Evolutionary conservation across 2,113 vertebrate species (phyloP).

Genomic region (Lepidothrix coronata): DNA sequence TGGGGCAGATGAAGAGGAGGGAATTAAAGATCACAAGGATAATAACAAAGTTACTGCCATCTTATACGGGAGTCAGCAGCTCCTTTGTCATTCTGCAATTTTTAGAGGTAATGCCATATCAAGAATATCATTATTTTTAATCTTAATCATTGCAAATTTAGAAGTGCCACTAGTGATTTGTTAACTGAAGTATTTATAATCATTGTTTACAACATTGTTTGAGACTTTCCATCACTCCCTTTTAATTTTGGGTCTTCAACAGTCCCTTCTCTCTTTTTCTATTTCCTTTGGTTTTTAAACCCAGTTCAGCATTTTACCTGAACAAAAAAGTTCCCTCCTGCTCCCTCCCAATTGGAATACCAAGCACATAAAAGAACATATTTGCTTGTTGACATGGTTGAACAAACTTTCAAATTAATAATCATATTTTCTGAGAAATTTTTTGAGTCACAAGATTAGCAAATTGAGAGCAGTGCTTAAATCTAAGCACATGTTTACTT

Average conservation of each 20-base stretch:
- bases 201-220: background rate
- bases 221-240: background rate
- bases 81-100: background rate
- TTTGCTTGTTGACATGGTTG: background rate
- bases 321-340: background rate
- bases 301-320: background rate
- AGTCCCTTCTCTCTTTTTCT: background rate
- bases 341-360: background rate
- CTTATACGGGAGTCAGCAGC: background rate
- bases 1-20: background rate
- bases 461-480: background rate
- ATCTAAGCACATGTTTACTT: background rate
- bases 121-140: background rate
- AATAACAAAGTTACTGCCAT: background rate
- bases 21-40: background rate
- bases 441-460: background rate
- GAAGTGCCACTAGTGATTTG: background rate
- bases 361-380: background rate
- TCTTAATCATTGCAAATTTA: background rate
- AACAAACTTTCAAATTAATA: background rate
- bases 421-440: background rate
- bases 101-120: accelerated
- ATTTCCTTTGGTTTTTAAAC: background rate
- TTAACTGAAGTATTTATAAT: background rate
- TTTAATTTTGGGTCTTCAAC: background rate